Conservation (phyloP, 2,113 vertebrate species). For the Microtus montanus region DNA sequence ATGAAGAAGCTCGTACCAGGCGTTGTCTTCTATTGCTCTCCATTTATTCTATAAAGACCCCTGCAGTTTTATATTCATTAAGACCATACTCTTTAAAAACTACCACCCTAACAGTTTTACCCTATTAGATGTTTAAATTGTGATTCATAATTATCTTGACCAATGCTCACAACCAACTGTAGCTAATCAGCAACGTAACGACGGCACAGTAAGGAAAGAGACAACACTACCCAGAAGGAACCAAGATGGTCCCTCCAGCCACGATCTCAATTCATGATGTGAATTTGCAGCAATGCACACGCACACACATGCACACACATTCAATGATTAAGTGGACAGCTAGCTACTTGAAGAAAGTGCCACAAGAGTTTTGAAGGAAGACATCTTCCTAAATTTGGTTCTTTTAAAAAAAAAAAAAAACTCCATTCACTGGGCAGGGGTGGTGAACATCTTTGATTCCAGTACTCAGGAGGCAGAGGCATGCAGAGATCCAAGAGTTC, state of each 20-base stretch:
- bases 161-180: not conserved
- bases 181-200: not conserved
- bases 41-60: not conserved
- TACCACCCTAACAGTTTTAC: not conserved
- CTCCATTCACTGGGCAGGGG: too few relatives aligned
- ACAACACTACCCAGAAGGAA: not conserved
- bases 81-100: not conserved
- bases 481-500: not conserved
- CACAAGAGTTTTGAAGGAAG: not conserved
- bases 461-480: not conserved
- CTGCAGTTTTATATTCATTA: not conserved
- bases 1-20: too few relatives aligned
- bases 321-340: not conserved
- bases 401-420: not conserved
- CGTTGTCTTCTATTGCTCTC: too few relatives aligned
- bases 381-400: not conserved
- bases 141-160: not conserved
- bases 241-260: not conserved
- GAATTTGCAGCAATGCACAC: not conserved
- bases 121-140: not conserved
- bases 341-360: not conserved
- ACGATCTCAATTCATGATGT: not conserved
- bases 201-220: not conserved
- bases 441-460: not conserved
- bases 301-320: not conserved